phyloP scores from a whole-genome alignment of 1,140 invertebrate genomes.

The Heliconius hermathena region DNA sequence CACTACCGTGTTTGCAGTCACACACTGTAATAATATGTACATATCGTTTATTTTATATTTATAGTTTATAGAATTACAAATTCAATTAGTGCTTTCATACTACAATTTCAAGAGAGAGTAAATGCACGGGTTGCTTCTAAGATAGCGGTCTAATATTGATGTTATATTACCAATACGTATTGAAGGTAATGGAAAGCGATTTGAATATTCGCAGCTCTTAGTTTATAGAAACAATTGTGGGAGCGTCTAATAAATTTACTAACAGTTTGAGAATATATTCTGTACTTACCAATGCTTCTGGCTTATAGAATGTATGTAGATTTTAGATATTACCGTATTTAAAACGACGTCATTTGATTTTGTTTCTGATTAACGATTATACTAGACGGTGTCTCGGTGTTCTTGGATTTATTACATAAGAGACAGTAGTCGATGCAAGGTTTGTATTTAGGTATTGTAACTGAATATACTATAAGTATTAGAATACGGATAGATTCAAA shows the following conservation, averaged over 20 bases:
- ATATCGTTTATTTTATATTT: neutral
- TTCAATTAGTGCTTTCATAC: neutral
- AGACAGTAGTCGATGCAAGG: too few species aligned
- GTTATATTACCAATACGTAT: conserved; percentile 2
- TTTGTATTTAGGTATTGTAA: too few species aligned
- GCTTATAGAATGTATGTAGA: neutral
- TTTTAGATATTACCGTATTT: neutral
- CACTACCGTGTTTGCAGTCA: too few species aligned
- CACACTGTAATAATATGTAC: too few species aligned
- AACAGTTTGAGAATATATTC: neutral
- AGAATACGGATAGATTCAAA: too few species aligned
- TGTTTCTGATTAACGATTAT: too few species aligned
- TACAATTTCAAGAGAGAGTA: neutral
- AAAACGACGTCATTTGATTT: too few species aligned
- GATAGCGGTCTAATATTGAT: neutral
- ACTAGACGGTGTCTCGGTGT: too few species aligned
- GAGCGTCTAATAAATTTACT: neutral
- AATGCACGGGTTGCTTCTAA: neutral
- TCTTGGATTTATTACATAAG: too few species aligned
- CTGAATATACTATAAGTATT: too few species aligned
- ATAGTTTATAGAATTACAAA: neutral
- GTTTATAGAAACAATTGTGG: neutral
- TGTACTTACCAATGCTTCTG: neutral
- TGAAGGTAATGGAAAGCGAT: neutral
- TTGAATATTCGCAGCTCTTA: neutral